Evolutionary conservation across 2,797 vertebrate genomes (phyloP), one percentile per base, ranked within the genome.

Genomic region (Zalophus californianus): DNA sequence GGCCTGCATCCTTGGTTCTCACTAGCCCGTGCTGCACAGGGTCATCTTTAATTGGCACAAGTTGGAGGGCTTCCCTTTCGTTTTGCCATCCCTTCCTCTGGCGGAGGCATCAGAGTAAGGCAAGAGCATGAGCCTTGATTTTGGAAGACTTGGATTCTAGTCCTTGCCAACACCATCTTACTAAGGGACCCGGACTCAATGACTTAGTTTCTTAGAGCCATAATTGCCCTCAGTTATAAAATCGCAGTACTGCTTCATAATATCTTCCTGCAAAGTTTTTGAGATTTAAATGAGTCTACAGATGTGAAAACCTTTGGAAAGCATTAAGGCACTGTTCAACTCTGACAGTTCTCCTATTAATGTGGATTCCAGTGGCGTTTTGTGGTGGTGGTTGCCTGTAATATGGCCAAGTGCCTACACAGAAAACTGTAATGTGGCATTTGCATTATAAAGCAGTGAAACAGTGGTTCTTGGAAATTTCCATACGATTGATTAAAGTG

Each of bases 401-500:
- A 44, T 5, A 1, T 83, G 48, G 64, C 58, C 86, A 84, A 62
- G 64, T 32, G 38, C 32, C 50, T 62, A 7, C 75, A 27, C 12
- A 70, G 48, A 86, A 83, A 89, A 56, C 29, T 64, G 48, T 35
- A 44, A 83, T 38, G n/a, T 52, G 41, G 29, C 44, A 1, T 25
- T 58, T 94, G 25, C 18, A 38, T 12, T 73, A 20, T 3, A 80
- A 21, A 84, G 44, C 16, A 62, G 14, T 35, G 56, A 23, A 41
- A 41, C 8, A 6, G n/a, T 79, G 78, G 29, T 48, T 97, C 32
- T 78, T 95, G 35, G 85, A 89, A 72, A 41, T 79, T 80, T 94
- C 54, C 16, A 52, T 41, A 58, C 15, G 21, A 48, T 41, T 86
- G 9, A 73, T 72, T 60, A 77, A 93, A 85, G 41, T 84, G 27